phyloP scores from a whole-genome alignment of 2,888 invertebrate species.

The Pammene fasciana region DNA sequence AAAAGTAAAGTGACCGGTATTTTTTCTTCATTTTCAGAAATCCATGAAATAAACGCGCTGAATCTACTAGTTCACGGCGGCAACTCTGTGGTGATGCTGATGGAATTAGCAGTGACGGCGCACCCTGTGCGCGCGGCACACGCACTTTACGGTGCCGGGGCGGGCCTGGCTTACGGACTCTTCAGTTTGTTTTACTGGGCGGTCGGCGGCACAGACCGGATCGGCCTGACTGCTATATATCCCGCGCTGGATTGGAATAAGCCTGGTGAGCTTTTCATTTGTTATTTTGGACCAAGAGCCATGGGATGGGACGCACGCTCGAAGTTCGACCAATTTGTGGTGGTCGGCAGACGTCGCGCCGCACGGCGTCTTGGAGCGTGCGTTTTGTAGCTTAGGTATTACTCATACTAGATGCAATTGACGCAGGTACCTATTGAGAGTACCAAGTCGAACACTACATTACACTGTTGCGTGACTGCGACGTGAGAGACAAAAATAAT shows the following conservation, averaged over 20 bases:
- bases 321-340: too few relatives aligned
- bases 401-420: too few relatives aligned
- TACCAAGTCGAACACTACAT: too few relatives aligned
- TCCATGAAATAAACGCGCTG: conserved; percentile 85
- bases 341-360: too few relatives aligned
- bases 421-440: too few relatives aligned
- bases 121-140: conserved; percentile 88
- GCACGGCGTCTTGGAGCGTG: too few relatives aligned
- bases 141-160: conserved; percentile 84
- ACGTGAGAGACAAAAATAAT: too few relatives aligned
- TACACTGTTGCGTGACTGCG: too few relatives aligned
- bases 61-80: conserved; percentile 89
- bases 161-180: conserved; percentile 81
- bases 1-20: too few relatives aligned
- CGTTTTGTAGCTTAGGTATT: too few relatives aligned
- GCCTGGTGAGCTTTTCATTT: conserved; percentile 69
- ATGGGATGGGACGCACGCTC: too few relatives aligned
- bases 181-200: conserved; percentile 80
- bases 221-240: conserved; percentile 87
- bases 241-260: conserved; percentile 89
- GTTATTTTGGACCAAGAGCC: neutral
- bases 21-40: conserved; percentile 64
- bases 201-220: conserved; percentile 73
- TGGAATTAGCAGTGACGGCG: conserved; percentile 87
- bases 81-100: conserved; percentile 88